Conservation (phyloP, 2,113 vertebrate genomes). For the Salvator merianae region DNA sequence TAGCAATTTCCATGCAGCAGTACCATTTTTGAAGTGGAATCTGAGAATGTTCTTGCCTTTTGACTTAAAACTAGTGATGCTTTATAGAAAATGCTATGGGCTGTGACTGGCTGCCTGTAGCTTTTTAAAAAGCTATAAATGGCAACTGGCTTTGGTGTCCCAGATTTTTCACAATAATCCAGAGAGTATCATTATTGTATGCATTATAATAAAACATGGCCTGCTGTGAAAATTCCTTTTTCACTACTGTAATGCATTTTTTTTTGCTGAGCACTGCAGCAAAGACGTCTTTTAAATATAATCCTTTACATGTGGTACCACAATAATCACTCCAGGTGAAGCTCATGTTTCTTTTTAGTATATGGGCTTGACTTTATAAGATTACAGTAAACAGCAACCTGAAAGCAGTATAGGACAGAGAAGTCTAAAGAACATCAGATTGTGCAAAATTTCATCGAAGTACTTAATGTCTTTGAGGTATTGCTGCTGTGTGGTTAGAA, state of each 20-base stretch:
- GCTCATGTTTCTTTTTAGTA: not conserved
- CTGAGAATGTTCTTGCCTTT: not conserved
- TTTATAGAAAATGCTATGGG: not conserved
- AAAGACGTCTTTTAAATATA: not conserved
- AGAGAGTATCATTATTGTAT: not conserved
- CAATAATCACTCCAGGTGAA: not conserved
- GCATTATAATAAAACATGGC: not conserved
- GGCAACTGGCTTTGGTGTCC: not conserved
- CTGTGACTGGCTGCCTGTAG: not conserved
- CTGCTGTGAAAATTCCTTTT: not conserved
- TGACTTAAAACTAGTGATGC: not conserved
- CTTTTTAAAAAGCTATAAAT: not conserved
- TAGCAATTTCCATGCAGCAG: too few species aligned
- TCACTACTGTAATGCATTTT: not conserved
- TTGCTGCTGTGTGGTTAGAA: not conserved
- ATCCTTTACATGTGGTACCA: not conserved
- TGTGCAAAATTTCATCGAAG: not conserved
- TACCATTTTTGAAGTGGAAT: too few species aligned
- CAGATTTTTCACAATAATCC: not conserved
- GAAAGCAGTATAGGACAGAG: not conserved
- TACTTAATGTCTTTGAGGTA: not conserved
- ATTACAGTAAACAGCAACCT: not conserved
- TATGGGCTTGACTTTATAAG: not conserved
- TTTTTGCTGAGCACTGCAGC: not conserved
- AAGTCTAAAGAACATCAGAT: not conserved